Base-by-base conservation (phyloP, 1,140 invertebrate genomes). In the Pogonognathellus flavescens region DNA sequence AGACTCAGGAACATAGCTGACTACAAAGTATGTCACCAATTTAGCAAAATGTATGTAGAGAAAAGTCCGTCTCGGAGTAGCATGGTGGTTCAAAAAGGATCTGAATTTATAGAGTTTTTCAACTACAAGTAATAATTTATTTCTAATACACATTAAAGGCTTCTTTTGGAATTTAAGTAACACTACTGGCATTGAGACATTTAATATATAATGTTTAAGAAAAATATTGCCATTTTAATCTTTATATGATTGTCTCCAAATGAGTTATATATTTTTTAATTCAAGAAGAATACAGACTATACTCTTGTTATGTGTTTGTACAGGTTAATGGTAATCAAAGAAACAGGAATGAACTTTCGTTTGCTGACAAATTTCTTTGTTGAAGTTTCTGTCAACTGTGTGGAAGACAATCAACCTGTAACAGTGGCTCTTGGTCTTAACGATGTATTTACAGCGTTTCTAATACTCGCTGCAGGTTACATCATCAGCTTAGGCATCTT, bases 91-190 rank as follows among this genome's bases (percentile, higher is more conserved):
- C 0, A 31, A 8, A 81, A 55, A 22, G 80, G 25, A 22, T 81
- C 80, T 0, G 3, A 13, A 16, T 81, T 81, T 20, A 22, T 0
- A 13, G 52, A 81, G 10, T 81, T 81, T n/a, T 81, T 81, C 14
- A 81, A 81, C 22, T 81, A 81, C 80, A 81, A 81, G 80, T 81
- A 41, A 31, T n/a, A n/a, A n/a, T n/a, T n/a, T n/a, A n/a, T n/a
- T n/a, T n/a, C n/a, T n/a, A n/a, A n/a, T n/a, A n/a, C n/a, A n/a
- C n/a, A n/a, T n/a, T n/a, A n/a, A n/a, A n/a, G n/a, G n/a, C n/a
- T n/a, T n/a, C n/a, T n/a, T n/a, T n/a, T n/a, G n/a, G n/a, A n/a
- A n/a, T n/a, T n/a, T n/a, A n/a, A n/a, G n/a, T n/a, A n/a, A n/a
- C n/a, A n/a, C n/a, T n/a, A n/a, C n/a, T n/a, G n/a, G n/a, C n/a